Conservation (phyloP, 2,797 vertebrate species). For the Echiichthys vipera region DNA sequence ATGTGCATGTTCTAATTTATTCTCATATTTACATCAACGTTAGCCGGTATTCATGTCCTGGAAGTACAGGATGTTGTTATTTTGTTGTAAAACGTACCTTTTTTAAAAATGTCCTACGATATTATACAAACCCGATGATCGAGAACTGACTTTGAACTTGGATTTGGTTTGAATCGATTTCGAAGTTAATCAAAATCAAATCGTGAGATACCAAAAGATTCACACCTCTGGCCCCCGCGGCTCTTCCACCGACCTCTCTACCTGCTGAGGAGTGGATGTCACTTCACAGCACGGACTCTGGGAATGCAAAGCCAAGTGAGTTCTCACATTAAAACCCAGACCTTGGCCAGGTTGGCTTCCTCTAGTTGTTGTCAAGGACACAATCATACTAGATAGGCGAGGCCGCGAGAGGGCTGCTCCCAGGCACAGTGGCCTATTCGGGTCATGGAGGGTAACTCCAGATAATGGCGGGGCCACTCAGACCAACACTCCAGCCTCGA, state of each 20-base stretch:
- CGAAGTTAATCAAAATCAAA: no score
- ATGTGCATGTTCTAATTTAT: no score
- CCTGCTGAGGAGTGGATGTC: slow-evolving; percentile 28
- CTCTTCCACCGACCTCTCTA: not conserved
- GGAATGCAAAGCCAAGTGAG: slow-evolving; percentile 63
- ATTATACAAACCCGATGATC: no score
- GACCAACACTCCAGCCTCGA: slow-evolving; percentile 74
- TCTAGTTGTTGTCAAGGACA: slow-evolving; percentile 52
- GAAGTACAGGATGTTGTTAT: no score
- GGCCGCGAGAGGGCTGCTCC: slow-evolving; percentile 50
- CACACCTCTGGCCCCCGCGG: not conserved
- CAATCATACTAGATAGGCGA: slow-evolving; percentile 48
- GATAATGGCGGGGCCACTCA: slow-evolving; percentile 73
- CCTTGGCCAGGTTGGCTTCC: slow-evolving; percentile 65
- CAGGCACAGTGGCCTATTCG: slow-evolving; percentile 60
- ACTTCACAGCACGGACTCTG: slow-evolving; percentile 54
- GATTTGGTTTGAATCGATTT: no score
- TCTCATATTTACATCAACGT: no score
- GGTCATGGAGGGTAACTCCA: slow-evolving; percentile 59
- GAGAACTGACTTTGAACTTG: no score
- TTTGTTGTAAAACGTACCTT: no score
- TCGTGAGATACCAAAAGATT: no score
- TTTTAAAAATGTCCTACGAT: no score
- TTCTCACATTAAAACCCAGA: slow-evolving; percentile 72
- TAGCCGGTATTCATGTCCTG: no score